Base-by-base conservation (phyloP, 2,888 invertebrate genomes). In the Chrysomela aeneicollis region DNA sequence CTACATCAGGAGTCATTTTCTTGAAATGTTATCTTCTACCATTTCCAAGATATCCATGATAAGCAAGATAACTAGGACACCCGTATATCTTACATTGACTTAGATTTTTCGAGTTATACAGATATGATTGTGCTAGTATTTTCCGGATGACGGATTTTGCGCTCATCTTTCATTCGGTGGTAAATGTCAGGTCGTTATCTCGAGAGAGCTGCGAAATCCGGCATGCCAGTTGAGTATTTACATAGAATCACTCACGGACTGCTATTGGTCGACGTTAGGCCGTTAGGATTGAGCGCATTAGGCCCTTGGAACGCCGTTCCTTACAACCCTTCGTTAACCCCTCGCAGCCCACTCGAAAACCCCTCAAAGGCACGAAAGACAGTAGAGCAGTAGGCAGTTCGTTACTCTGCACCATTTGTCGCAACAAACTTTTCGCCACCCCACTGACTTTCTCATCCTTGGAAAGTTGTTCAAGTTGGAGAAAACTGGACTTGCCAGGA, bases 161-260 rank as follows among this genome's bases (percentile, higher is more conserved):
- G 68, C 67, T 66, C 60, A 35, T 63, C 66, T 67, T 73, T 70
- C 65, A 64, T 63, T 68, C 70, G 76, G 74, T 74, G 74, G 74
- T 77, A 73, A 77, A 77, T 81, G 81, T 82, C 82, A 82, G 82
- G 82, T 82, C 82, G 82, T 82, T 82, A 82, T 82, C 81, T 69
- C 63, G 67, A 64, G 62, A 68, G 71, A 73, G 75, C 72, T 65
- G 68, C 71, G 71, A 68, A 67, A 71, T 68, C 55, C 72, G 74
- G 63, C 71, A 70, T 26, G 6, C 68, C 71, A 63, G 46, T 30
- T 59, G 74, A 76, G 75, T 80, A 80, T 79, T 75, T 79, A 80
- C 78, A 79, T 15, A 76, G 75, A 74, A 81, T 80, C 80, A 81
- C 79, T 74, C 66, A 62, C 35, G 64, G 63, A 63, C 59, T 61